Evolutionary conservation across 2,888 invertebrate genomes (phyloP).

Genomic region (Catocala nupta): DNA sequence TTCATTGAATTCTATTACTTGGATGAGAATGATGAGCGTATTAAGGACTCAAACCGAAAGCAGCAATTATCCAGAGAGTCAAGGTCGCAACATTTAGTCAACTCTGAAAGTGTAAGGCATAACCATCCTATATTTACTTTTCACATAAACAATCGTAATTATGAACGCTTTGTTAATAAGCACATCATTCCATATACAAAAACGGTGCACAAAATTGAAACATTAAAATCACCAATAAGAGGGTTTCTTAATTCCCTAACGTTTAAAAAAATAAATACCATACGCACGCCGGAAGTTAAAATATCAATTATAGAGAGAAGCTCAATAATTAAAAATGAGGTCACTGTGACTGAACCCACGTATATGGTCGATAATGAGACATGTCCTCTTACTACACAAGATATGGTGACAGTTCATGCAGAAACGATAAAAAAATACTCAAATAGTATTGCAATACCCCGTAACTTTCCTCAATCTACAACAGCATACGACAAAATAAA

Average conservation of each 20-base stretch:
- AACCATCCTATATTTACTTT: conserved; percentile 54
- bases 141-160: conserved; percentile 43
- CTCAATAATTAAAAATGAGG: too few species aligned
- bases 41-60: conserved; percentile 28
- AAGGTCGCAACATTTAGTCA: too few species aligned
- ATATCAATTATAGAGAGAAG: too few species aligned
- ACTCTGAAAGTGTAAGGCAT: not conserved
- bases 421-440: conserved; percentile 7
- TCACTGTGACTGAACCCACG: not conserved
- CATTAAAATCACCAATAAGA: not conserved
- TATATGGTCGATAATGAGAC: conserved; percentile 26
- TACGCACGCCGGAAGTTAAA: too few species aligned
- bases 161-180: conserved; percentile 5
- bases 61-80: not conserved
- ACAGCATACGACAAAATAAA: conserved; percentile 71
- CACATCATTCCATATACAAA: too few species aligned
- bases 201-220: not conserved
- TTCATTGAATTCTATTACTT: conserved; percentile 80
- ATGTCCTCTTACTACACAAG: conserved; percentile 32
- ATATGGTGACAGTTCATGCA: conserved; percentile 3
- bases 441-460: conserved; percentile 1
- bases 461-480: conserved; percentile 22
- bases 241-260: not conserved
- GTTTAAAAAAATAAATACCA: not conserved
- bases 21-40: conserved; percentile 61